Percentiles rank a stretch among this genome's conserved stretches.
These are phyloP conservation scores for Actias luna DNA, from an alignment of 2,888 invertebrate genomes.

Conservation along the genomic window DNA sequence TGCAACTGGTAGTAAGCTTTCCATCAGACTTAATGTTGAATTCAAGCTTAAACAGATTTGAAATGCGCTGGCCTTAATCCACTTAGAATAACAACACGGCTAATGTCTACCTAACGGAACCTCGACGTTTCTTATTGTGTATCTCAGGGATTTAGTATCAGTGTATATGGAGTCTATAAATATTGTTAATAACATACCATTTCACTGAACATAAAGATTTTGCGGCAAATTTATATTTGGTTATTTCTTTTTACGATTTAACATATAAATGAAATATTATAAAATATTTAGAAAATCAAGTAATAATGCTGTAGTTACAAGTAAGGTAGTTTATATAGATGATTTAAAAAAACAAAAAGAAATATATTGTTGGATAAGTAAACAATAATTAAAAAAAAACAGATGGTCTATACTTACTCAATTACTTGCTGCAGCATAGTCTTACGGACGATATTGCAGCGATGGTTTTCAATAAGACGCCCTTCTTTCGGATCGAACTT, in stretches of 20 bases:
- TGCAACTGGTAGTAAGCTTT: constrained; percentile 60
- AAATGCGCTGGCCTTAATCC: constrained; percentile 78
- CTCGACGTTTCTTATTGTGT: constrained; percentile 61
- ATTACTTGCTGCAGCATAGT: too few species aligned
- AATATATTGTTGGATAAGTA: too few species aligned
- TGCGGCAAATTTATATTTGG: background rate
- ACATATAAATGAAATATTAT: background rate
- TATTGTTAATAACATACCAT: background rate
- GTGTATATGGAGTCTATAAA: constrained; percentile 51
- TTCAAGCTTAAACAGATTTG: constrained; percentile 73
- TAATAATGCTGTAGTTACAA: too few species aligned
- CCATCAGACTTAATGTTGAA: constrained; percentile 69
- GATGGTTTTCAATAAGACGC: too few species aligned
- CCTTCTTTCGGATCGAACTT: too few species aligned
- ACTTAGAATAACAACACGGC: constrained; percentile 76
- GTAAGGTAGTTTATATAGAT: too few species aligned
- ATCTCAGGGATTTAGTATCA: constrained; percentile 54
- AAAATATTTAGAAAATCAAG: too few species aligned
- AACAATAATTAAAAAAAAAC: too few species aligned
- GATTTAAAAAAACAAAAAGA: too few species aligned
- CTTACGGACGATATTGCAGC: too few species aligned
- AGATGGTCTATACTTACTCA: too few species aligned
- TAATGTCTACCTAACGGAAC: constrained; percentile 58
- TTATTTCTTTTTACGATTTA: background rate
- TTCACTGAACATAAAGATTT: background rate